These are phyloP conservation scores for Pherbina coryleti DNA, from an alignment of 2,888 invertebrate genomes.

Conservation along the genomic window DNA sequence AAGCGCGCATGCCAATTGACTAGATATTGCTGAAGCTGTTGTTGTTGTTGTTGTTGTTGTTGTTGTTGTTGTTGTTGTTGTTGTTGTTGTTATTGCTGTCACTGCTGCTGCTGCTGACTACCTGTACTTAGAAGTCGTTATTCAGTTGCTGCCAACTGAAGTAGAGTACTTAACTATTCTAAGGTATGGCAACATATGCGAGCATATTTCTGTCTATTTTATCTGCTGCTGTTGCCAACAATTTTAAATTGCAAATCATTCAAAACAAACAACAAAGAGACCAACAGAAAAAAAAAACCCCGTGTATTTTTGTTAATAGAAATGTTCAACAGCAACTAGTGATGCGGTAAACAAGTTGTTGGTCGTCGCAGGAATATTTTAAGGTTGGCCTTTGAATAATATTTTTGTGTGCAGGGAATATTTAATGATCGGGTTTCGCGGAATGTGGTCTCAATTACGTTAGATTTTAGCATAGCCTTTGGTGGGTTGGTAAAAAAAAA, in stretches of 20 bases:
- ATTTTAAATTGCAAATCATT: slow-evolving; percentile 50
- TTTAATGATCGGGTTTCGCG: too few relatives aligned
- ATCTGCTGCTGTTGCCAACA: neutral
- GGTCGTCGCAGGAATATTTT: slow-evolving; percentile 1
- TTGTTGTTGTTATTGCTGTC: slow-evolving; percentile 46
- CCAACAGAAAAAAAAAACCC: neutral
- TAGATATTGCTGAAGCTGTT: neutral
- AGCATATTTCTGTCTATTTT: neutral
- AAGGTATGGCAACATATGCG: neutral
- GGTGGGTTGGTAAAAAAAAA: neutral
- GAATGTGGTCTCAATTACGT: too few relatives aligned
- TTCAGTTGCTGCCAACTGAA: slow-evolving; percentile 10
- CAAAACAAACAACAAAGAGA: neutral
- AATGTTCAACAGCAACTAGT: slow-evolving; percentile 21
- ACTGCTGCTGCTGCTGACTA: slow-evolving; percentile 46
- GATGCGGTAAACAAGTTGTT: slow-evolving; percentile 14
- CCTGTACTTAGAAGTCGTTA: slow-evolving; percentile 46
- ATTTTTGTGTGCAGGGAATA: neutral
- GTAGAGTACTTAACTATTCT: neutral
- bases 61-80: slow-evolving; percentile 46
- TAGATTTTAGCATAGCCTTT: neutral
- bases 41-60: slow-evolving; percentile 35
- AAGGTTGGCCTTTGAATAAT: neutral
- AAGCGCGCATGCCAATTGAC: neutral
- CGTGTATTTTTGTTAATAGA: slow-evolving; percentile 29